These are phyloP conservation scores for Chaenogobius annularis DNA, from an alignment of 2,113 vertebrate genomes.

Conservation along the genomic window DNA sequence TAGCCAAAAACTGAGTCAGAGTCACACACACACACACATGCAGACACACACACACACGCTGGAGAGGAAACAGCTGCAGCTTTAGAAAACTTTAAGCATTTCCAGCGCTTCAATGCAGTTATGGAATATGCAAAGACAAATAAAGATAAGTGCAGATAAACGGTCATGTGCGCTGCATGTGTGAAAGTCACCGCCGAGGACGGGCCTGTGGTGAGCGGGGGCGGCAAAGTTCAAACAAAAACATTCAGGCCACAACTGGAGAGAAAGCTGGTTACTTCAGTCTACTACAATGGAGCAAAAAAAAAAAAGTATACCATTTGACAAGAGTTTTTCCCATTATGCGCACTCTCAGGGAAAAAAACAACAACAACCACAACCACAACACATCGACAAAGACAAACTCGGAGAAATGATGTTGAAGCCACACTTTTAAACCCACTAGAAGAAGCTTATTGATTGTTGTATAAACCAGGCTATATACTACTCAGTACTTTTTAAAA, in stretches of 20 bases:
- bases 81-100: not conserved
- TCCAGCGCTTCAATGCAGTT: not conserved
- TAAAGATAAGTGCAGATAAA: not conserved
- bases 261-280: not conserved
- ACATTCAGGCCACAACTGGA: not conserved
- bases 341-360: no score
- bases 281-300: not conserved
- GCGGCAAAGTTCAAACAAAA: not conserved
- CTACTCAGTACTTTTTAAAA: no score
- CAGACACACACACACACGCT: not conserved
- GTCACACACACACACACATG: not conserved
- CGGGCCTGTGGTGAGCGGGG: not conserved
- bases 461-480: no score
- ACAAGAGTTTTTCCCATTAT: no score
- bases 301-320: no score
- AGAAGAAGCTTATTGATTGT: not conserved
- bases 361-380: no score
- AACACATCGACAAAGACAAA: not conserved
- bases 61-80: constrained; percentile 3
- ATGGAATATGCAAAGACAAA: not conserved
- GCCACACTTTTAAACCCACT: not conserved
- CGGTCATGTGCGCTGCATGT: not conserved
- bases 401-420: not conserved
- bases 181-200: not conserved
- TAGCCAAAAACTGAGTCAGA: constrained; percentile 17